phyloP scores from a whole-genome alignment of 2,797 vertebrate species.

The Darevskia nairensis region DNA sequence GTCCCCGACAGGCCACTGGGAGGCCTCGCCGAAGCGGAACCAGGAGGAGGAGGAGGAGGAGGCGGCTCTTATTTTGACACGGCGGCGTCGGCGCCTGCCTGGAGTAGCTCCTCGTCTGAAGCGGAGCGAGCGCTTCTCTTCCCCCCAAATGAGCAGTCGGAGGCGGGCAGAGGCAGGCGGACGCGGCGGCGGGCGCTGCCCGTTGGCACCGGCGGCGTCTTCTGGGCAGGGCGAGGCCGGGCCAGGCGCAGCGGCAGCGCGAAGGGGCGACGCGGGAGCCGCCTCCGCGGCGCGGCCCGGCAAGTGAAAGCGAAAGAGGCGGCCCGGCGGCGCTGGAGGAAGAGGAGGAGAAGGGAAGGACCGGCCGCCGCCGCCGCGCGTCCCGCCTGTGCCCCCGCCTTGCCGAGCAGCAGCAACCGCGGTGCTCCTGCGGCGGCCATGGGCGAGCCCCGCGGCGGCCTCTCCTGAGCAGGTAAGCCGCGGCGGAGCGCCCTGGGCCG shows the following conservation, averaged over 20 bases:
- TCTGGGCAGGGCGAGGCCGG: slow-evolving; percentile 7
- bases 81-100: slow-evolving; percentile 21
- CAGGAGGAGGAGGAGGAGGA: neutral
- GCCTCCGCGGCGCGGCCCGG: slow-evolving; percentile 3
- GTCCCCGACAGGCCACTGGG: slow-evolving; percentile 25
- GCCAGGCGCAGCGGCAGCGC: neutral
- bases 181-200: slow-evolving; percentile 34
- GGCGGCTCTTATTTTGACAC: slow-evolving; percentile 30
- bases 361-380: neutral
- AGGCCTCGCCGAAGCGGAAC: slow-evolving; percentile 25
- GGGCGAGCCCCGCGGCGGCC: neutral
- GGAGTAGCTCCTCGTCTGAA: slow-evolving; percentile 23
- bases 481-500: neutral
- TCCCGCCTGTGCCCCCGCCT: neutral
- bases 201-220: slow-evolving; percentile 13
- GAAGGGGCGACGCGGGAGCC: neutral
- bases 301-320: slow-evolving; percentile 20
- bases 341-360: neutral
- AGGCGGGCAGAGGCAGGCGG: neutral
- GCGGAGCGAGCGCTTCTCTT: neutral
- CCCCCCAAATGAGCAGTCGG: slow-evolving; percentile 23
- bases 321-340: neutral
- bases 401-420: neutral
- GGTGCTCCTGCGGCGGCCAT: neutral
- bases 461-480: slow-evolving; percentile 24